Evolutionary conservation across 2,888 invertebrate genomes (phyloP).

Genomic region (Mongoloraphidia duomilia): DNA sequence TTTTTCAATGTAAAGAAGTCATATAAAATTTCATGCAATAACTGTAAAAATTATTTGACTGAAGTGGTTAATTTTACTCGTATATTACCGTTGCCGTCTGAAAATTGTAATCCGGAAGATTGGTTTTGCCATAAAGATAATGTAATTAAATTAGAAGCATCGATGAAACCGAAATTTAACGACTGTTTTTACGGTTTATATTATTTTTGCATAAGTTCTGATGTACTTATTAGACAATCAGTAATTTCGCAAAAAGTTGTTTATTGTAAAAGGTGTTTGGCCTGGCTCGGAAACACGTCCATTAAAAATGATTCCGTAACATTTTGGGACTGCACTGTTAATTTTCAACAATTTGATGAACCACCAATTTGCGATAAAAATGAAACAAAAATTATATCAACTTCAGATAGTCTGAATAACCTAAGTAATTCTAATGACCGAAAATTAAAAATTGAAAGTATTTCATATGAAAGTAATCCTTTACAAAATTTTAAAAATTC

Average conservation of each 20-base stretch:
- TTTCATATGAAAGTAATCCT: constrained; percentile 15
- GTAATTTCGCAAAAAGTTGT: constrained; percentile 34
- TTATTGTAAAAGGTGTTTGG: constrained; percentile 41
- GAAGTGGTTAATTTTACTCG: constrained; percentile 35
- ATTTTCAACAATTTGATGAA: constrained; percentile 20
- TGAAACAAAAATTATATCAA: neutral
- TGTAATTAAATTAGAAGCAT: constrained; percentile 19
- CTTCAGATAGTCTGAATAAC: neutral
- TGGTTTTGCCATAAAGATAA: constrained; percentile 49
- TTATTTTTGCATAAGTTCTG: constrained; percentile 36
- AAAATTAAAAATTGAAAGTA: neutral
- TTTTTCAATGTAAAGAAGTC: constrained; percentile 31
- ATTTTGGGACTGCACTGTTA: constrained; percentile 43
- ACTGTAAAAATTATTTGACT: constrained; percentile 22
- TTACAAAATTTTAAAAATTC: constrained; percentile 38
- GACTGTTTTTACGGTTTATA: constrained; percentile 45
- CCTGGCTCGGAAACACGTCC: constrained; percentile 39
- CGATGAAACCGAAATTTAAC: constrained; percentile 31
- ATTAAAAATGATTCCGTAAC: constrained; percentile 30
- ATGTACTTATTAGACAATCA: constrained; percentile 29
- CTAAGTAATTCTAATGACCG: neutral
- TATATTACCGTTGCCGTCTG: constrained; percentile 45
- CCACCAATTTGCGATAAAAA: too few relatives aligned
- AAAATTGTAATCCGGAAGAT: constrained; percentile 42
- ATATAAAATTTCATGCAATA: constrained; percentile 33